phyloP scores from a whole-genome alignment of 2,797 vertebrate genomes.

The Liparis tanakae region DNA sequence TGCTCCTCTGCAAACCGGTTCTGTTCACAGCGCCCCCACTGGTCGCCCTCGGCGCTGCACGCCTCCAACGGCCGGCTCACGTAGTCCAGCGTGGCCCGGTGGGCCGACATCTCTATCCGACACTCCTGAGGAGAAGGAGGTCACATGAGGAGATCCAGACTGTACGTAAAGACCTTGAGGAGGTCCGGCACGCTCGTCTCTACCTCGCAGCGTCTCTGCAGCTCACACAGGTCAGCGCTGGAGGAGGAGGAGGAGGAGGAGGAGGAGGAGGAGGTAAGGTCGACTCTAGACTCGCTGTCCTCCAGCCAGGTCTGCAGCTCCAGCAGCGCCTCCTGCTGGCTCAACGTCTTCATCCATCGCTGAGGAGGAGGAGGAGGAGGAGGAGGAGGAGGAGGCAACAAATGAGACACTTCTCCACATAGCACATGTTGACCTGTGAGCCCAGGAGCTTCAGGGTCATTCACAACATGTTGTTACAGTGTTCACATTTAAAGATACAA shows the following conservation, averaged over 20 bases:
- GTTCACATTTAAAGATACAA: not conserved
- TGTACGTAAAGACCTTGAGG: not conserved
- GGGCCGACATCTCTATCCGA: constrained; percentile 83
- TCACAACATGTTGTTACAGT: too few species aligned
- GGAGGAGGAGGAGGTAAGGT: constrained; percentile 18
- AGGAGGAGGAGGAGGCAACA: constrained; percentile 22
- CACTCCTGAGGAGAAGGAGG: constrained; percentile 66
- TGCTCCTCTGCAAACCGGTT: constrained; percentile 88
- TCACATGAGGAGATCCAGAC: not conserved
- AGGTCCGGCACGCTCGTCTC: not conserved
- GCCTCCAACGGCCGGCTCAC: constrained; percentile 85
- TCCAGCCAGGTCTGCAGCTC: constrained; percentile 85
- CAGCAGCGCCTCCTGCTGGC: constrained; percentile 85
- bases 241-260: constrained; percentile 23
- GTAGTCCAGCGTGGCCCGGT: constrained; percentile 87
- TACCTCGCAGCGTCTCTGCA: constrained; percentile 87
- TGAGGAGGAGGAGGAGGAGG: constrained; percentile 69
- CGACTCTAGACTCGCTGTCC: constrained; percentile 65
- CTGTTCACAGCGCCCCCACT: constrained; percentile 82
- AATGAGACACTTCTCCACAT: not conserved
- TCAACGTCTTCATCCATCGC: constrained; percentile 86
- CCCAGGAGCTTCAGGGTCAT: too few species aligned
- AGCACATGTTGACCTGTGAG: not conserved
- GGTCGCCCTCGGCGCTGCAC: constrained; percentile 78
- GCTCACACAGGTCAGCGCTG: constrained; percentile 66